phyloP scores from a whole-genome alignment of 92 coral and sea anemone genomes.

The Parazoanthus atlanticus region DNA sequence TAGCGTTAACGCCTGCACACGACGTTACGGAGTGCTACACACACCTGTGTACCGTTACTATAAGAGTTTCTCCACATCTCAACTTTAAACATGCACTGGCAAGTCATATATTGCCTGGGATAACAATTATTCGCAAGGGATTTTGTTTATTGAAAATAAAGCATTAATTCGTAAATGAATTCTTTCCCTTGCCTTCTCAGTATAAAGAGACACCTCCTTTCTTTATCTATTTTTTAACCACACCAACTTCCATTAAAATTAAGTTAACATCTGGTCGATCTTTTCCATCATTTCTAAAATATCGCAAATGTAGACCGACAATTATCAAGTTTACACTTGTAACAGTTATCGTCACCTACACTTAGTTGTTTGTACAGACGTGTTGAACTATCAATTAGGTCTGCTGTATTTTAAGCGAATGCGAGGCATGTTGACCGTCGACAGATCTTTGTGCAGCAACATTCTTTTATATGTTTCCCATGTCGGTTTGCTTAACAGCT shows the following conservation, averaged over 20 bases:
- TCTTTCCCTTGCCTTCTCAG: not conserved
- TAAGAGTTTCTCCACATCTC: too few species aligned
- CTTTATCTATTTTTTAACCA: not conserved
- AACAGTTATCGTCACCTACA: constrained; percentile 3
- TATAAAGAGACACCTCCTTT: not conserved
- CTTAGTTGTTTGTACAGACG: not conserved
- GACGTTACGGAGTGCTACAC: too few species aligned
- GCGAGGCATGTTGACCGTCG: not conserved
- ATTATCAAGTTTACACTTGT: constrained; percentile 17
- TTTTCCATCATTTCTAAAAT: not conserved
- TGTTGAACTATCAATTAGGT: not conserved
- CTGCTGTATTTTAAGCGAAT: not conserved
- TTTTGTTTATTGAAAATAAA: constrained; percentile 5
- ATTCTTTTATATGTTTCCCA: not conserved
- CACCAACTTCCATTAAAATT: not conserved
- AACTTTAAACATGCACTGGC: too few species aligned
- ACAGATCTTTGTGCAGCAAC: not conserved
- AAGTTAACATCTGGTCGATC: constrained; percentile 7
- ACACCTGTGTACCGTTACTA: too few species aligned
- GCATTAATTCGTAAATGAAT: not conserved
- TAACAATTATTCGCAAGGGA: not conserved
- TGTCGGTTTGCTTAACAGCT: not conserved
- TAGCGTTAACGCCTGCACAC: not conserved
- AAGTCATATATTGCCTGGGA: not conserved
- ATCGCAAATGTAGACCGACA: not conserved